Base-by-base conservation (phyloP, 2,888 invertebrate species). In the Drosophila koepferae region DNA sequence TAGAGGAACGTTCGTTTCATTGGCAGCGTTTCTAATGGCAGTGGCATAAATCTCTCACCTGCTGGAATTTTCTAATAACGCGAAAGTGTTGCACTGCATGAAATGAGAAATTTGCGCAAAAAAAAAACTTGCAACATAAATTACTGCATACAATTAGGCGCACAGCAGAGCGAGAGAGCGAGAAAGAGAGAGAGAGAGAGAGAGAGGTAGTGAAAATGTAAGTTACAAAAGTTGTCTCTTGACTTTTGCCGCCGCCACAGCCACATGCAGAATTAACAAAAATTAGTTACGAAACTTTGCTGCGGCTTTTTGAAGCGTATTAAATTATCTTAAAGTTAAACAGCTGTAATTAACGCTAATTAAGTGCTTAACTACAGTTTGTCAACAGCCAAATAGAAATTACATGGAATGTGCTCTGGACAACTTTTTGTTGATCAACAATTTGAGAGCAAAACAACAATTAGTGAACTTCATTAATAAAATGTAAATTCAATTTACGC, bases 51-150 rank as follows among this genome's bases (percentile, higher is more conserved):
- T 85, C 88, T 85, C 64, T 72, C 64, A 80, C 89, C 86, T 81
- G 73, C 59, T 76, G 86, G 85, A 88, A 88, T 86, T 88, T 82
- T 86, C 77, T 88, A 88, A 85, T 85, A 85, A 74, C 77, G 74
- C 65, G 74, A 86, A 86, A 80, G 85, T 86, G 83, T 86, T 88
- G 82, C 73, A 78, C 74, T 67, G 81, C 81, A 75, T 81, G 75
- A 88, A 85, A 86, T 83, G 81, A 81, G 81, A 86, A 88, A 88
- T 86, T 88, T 61, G 53, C 66, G 49, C 66, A 61, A 53, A 53
- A 54, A 53, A 54, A 54, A 40, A 88, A 88, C 74, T 83, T 86
- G 74, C 63, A 55, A 77, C 88, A 88, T 88, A 88, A 86, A 83
- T 86, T 88, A 86, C 74, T 75, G 71, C 83, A 68, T 72, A 77